Conservation (phyloP, 2,888 invertebrate genomes). For the Amorpha juglandis region DNA sequence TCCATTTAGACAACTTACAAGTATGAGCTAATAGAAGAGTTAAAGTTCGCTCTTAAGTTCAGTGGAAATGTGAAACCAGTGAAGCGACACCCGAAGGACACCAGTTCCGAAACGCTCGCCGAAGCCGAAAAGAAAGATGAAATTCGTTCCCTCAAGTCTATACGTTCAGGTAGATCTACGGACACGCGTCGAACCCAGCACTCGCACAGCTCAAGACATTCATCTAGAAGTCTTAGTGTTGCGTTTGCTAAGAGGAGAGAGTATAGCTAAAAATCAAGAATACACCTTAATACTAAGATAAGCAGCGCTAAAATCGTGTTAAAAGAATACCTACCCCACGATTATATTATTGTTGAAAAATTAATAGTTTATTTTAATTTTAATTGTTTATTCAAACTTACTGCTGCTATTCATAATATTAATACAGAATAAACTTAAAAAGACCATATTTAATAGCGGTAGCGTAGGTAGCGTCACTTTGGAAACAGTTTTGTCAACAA, state of each 20-base stretch:
- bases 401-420: too few species aligned
- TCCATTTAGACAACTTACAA: conserved; percentile 82
- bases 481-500: too few species aligned
- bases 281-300: too few species aligned
- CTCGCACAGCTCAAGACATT: conserved; percentile 71
- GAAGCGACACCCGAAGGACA: conserved; percentile 65
- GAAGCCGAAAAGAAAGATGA: conserved; percentile 69
- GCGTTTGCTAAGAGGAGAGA: conserved; percentile 70
- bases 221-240: conserved; percentile 64
- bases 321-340: too few species aligned
- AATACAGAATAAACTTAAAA: too few species aligned
- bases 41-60: conserved; percentile 86
- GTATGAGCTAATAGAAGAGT: conserved; percentile 84
- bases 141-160: conserved; percentile 62
- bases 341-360: too few species aligned
- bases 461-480: too few species aligned
- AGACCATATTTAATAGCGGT: too few species aligned
- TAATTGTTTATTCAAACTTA: too few species aligned
- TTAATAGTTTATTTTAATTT: too few species aligned
- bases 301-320: too few species aligned
- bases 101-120: conserved; percentile 64
- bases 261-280: conserved; percentile 56
- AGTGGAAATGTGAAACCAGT: conserved; percentile 86
- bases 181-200: conserved; percentile 64
- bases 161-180: conserved; percentile 60